phyloP scores from a whole-genome alignment of 2,113 vertebrate species.

The Murina feae region DNA sequence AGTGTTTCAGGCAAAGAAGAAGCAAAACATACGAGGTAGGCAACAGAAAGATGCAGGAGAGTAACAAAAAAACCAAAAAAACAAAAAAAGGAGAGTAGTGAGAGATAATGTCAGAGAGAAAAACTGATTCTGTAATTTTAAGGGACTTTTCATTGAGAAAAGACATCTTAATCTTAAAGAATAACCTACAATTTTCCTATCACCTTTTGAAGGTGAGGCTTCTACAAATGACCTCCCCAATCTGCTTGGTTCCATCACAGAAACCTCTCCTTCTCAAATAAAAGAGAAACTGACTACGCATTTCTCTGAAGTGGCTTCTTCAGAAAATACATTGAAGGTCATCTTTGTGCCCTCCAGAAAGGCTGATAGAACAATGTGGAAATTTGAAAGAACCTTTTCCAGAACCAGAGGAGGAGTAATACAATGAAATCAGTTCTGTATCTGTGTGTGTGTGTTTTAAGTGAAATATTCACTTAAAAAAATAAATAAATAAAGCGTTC shows the following conservation, averaged over 20 bases:
- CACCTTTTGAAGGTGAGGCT: neutral
- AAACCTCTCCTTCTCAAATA: neutral
- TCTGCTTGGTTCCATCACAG: neutral
- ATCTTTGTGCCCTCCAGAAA: neutral
- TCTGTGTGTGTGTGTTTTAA: neutral
- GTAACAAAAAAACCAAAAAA: neutral
- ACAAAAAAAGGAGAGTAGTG: neutral
- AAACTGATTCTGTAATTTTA: neutral
- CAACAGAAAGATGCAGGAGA: neutral
- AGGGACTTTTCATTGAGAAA: neutral
- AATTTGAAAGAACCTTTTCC: neutral
- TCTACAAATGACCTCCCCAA: neutral
- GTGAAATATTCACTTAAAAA: neutral
- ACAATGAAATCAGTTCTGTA: neutral
- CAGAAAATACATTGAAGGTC: neutral
- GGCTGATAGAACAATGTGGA: neutral
- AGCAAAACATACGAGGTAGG: neutral
- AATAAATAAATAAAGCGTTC: neutral
- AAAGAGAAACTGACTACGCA: neutral
- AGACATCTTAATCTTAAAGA: neutral
- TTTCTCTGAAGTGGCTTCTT: neutral
- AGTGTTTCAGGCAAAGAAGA: neutral
- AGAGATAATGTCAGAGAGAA: neutral
- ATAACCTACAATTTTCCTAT: neutral
- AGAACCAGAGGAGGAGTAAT: neutral